phyloP scores from a whole-genome alignment of 2,797 vertebrate species.

The Rhinella marina region DNA sequence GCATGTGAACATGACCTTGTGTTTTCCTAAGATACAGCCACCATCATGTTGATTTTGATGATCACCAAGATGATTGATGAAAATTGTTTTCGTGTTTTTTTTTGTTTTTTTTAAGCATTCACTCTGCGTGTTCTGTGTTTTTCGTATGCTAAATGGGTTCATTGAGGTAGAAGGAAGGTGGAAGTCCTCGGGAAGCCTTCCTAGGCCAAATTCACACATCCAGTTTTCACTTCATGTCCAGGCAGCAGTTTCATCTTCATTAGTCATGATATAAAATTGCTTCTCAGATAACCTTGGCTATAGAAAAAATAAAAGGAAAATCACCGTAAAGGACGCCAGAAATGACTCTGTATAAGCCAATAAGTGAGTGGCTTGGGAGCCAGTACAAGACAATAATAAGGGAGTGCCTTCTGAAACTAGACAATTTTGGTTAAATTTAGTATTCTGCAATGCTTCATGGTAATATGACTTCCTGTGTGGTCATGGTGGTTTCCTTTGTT shows the following conservation, averaged over 20 bases:
- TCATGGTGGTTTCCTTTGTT: neutral
- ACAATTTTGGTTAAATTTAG: neutral
- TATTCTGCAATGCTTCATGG: neutral
- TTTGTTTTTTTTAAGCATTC: too few species aligned
- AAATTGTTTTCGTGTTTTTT: too few species aligned
- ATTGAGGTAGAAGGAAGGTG: neutral
- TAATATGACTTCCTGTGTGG: constrained; percentile 2
- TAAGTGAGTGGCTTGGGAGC: neutral
- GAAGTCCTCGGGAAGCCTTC: neutral
- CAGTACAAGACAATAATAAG: constrained; percentile 5
- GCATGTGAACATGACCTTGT: neutral
- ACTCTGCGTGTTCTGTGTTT: neutral
- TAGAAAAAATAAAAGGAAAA: neutral
- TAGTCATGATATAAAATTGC: neutral
- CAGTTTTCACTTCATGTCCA: neutral
- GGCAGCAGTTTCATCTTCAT: neutral
- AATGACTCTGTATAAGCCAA: neutral
- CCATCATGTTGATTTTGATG: neutral
- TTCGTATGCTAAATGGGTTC: neutral
- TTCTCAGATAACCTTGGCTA: neutral
- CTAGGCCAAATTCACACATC: neutral
- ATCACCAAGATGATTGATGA: neutral
- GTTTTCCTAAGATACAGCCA: neutral
- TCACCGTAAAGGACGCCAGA: neutral
- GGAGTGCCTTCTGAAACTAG: constrained; percentile 7